Evolutionary conservation across 1,140 invertebrate species (phyloP).

Genomic region (Diorhabda elongata): DNA sequence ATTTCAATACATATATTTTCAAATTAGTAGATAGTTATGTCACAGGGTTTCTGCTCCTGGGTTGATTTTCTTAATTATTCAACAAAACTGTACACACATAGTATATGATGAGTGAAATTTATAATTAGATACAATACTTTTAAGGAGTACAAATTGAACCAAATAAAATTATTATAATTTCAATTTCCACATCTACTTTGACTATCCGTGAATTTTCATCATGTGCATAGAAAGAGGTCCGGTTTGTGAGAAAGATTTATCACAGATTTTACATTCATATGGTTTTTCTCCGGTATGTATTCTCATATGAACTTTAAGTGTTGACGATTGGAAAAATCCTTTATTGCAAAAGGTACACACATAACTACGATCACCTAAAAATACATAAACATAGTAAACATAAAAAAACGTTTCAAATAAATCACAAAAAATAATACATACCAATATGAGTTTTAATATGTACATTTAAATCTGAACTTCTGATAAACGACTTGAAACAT

Average conservation of each 20-base stretch:
- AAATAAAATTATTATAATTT: no score
- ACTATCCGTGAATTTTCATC: constrained; percentile 26
- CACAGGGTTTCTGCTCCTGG: no score
- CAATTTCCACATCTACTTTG: no score
- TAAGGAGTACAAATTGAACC: no score
- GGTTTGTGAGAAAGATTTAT: constrained; percentile 43
- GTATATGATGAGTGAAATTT: no score
- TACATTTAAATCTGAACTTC: constrained; percentile 40
- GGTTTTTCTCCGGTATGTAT: constrained; percentile 45
- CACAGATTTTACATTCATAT: constrained; percentile 41
- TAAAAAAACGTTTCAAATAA: constrained; percentile 1
- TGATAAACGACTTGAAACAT: constrained; percentile 42
- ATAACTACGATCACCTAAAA: constrained; percentile 39
- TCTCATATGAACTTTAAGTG: constrained; percentile 45
- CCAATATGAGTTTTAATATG: constrained; percentile 43
- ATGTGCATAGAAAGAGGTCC: constrained; percentile 41
- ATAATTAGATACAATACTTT: no score
- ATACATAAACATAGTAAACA: not conserved
- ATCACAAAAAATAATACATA: constrained; percentile 9
- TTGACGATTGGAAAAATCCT: constrained; percentile 43
- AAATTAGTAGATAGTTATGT: no score
- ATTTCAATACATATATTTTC: no score
- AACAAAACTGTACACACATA: no score
- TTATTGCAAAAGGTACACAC: constrained; percentile 42
- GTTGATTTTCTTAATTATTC: no score